phyloP scores from a whole-genome alignment of 2,888 invertebrate species.

The Hypomecis atomaria region DNA sequence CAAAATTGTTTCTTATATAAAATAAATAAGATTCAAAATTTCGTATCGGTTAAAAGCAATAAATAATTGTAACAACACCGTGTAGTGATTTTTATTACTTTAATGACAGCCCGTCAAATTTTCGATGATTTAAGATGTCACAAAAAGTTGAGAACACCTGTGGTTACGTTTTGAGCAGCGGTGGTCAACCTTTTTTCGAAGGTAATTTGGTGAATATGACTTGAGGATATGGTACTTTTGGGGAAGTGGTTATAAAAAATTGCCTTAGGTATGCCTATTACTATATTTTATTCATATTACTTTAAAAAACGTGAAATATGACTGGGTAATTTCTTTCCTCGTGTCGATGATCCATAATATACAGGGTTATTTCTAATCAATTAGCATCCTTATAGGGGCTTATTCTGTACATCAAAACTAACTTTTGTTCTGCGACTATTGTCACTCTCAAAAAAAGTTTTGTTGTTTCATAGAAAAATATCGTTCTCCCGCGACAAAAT shows the following conservation, averaged over 20 bases:
- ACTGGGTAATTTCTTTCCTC: too few species aligned
- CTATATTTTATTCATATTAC: too few species aligned
- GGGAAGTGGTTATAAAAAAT: not conserved
- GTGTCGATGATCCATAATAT: too few species aligned
- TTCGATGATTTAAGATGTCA: slow-evolving; percentile 46
- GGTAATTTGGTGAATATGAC: not conserved
- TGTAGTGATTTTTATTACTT: slow-evolving; percentile 48
- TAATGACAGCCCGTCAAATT: slow-evolving; percentile 47
- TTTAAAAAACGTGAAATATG: too few species aligned
- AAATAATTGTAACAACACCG: slow-evolving; percentile 38
- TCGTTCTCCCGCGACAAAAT: too few species aligned
- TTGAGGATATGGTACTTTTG: not conserved
- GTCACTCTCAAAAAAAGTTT: too few species aligned
- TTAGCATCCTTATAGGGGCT: too few species aligned
- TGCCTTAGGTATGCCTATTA: too few species aligned
- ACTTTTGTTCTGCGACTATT: too few species aligned
- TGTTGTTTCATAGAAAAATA: too few species aligned
- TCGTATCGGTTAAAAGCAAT: slow-evolving; percentile 24
- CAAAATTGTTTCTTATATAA: not conserved
- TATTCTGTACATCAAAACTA: too few species aligned
- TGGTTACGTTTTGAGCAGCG: slow-evolving; percentile 37
- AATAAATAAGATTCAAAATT: slow-evolving; percentile 24
- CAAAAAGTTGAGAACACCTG: slow-evolving; percentile 43
- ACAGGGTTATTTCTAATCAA: too few species aligned
- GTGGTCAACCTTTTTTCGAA: slow-evolving; percentile 36